Percentiles rank a stretch among this genome's conserved stretches.
phyloP scores from a whole-genome alignment of 2,888 invertebrate species.

The Pristionchus fissidentatus region DNA sequence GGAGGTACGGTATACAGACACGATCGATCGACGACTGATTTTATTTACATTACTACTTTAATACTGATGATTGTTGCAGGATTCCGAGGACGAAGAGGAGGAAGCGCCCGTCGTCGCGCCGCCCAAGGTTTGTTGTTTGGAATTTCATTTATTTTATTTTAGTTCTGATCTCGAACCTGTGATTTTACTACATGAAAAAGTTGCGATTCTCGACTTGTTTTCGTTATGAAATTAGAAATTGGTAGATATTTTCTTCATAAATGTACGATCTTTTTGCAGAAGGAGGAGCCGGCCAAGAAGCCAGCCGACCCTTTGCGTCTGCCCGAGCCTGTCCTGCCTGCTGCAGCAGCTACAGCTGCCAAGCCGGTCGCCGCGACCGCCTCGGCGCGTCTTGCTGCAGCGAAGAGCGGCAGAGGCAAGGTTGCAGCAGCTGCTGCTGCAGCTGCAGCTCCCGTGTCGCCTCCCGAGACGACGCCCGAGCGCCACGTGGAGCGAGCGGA shows the following conservation, averaged over 20 bases:
- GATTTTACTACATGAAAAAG: too few relatives aligned
- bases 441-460: neutral
- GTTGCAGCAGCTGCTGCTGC: neutral
- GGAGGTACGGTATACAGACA: slow-evolving; percentile 8
- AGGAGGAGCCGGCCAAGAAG: neutral
- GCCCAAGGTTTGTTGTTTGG: too few relatives aligned
- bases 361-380: neutral
- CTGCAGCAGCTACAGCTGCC: neutral
- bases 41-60: neutral
- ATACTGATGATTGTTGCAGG: neutral
- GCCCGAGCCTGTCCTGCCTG: too few relatives aligned
- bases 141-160: too few relatives aligned
- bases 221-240: too few relatives aligned
- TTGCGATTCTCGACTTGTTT: too few relatives aligned
- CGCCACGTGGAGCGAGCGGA: slow-evolving; percentile 15
- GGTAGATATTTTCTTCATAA: too few relatives aligned
- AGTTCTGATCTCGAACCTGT: too few relatives aligned
- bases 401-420: too few relatives aligned
- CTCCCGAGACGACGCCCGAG: slow-evolving; percentile 14
- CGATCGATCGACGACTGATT: neutral
- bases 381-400: neutral
- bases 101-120: neutral
- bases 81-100: slow-evolving; percentile 24
- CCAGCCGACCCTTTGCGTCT: too few relatives aligned
- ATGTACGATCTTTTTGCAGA: too few relatives aligned